A percentile compares a stretch with the other conserved stretches of the same genome.
Evolutionary conservation across 2,113 vertebrate species (phyloP).

Genomic region (Sterna hirundo): DNA sequence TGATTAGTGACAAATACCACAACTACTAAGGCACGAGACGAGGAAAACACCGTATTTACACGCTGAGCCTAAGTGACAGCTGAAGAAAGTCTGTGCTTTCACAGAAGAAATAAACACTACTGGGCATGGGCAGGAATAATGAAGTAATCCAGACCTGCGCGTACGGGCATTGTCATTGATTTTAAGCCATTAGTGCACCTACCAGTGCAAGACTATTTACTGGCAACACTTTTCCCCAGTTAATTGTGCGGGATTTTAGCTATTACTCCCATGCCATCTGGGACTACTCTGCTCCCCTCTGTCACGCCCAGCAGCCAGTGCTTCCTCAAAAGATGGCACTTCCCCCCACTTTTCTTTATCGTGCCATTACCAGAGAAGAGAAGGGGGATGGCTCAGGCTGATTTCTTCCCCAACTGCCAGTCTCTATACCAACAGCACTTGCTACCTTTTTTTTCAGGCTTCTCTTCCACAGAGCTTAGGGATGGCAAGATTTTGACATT

Average conservation of each 20-base stretch:
- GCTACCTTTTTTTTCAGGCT: not conserved
- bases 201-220: not conserved
- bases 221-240: not conserved
- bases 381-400: not conserved
- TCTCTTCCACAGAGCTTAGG: not conserved
- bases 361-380: not conserved
- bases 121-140: not conserved
- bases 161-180: not conserved
- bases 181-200: not conserved
- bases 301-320: not conserved
- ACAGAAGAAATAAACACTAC: not conserved
- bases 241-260: not conserved
- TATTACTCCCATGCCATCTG: not conserved
- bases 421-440: not conserved
- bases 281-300: not conserved
- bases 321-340: not conserved
- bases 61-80: not conserved
- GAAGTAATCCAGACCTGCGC: not conserved
- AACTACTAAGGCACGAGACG: not conserved
- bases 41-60: not conserved
- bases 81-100: not conserved
- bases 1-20: not conserved
- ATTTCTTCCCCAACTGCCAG: not conserved
- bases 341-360: not conserved
- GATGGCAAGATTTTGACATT: not conserved